Evolutionary conservation across 2,797 vertebrate genomes (phyloP).

Genomic region (Peromyscus melanophrys): DNA sequence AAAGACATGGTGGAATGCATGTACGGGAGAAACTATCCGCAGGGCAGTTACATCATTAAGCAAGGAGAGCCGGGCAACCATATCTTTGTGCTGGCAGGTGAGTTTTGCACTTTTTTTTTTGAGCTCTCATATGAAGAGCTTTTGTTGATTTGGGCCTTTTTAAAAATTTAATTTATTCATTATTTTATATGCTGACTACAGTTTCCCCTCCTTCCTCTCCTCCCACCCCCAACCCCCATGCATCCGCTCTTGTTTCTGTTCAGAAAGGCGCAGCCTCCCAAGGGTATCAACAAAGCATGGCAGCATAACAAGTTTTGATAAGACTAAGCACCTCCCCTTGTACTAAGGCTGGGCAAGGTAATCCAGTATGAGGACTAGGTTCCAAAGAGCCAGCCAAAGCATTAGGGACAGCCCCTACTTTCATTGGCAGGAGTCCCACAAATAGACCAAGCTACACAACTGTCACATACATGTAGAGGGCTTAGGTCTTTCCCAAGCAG

Average conservation of each 20-base stretch:
- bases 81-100: conserved; percentile 96
- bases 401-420: background rate
- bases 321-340: background rate
- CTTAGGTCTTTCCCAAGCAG: background rate
- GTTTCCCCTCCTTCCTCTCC: background rate
- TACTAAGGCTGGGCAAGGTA: background rate
- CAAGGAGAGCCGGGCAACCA: conserved; percentile 96
- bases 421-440: background rate
- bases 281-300: background rate
- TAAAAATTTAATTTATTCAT: background rate
- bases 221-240: fast-evolving
- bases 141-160: background rate
- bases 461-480: background rate
- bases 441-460: background rate
- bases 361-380: background rate
- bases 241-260: background rate
- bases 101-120: conserved; percentile 32
- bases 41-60: conserved; percentile 93
- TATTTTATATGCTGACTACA: background rate
- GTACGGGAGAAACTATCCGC: conserved; percentile 95
- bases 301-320: background rate
- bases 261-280: background rate
- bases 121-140: background rate
- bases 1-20: conserved; percentile 97
- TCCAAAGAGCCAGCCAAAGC: background rate